Percentiles rank a stretch among this genome's conserved stretches.
Conservation (phyloP, 2,797 vertebrate species). For the Jordanella pulchra region DNA sequence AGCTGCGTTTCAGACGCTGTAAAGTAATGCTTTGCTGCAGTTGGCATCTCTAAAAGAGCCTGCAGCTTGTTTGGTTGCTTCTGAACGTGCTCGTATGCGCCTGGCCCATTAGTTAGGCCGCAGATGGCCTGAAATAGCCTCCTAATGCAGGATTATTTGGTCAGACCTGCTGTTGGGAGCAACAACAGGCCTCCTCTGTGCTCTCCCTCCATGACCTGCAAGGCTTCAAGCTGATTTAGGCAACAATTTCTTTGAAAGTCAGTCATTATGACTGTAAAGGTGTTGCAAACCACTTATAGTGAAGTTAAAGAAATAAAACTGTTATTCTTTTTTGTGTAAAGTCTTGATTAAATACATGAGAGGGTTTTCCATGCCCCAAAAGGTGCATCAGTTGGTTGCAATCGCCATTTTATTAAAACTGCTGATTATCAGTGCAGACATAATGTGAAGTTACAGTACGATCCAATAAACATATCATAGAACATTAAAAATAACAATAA, state of each 20-base stretch:
- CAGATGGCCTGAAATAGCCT: slow-evolving; percentile 74
- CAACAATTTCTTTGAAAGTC: slow-evolving; percentile 23
- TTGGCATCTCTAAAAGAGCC: slow-evolving; percentile 32
- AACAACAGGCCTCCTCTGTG: slow-evolving; percentile 50
- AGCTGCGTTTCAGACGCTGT: slow-evolving; percentile 26
- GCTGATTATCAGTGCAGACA: slow-evolving; percentile 37
- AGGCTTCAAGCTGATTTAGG: slow-evolving; percentile 26
- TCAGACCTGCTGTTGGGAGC: slow-evolving; percentile 59
- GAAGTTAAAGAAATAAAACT: slow-evolving; percentile 32
- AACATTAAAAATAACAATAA: slow-evolving; percentile 60
- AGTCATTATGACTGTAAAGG: slow-evolving; percentile 24
- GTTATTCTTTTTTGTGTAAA: slow-evolving; percentile 51
- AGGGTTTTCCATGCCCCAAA: slow-evolving; percentile 33
- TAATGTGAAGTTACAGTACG: slow-evolving; percentile 46
- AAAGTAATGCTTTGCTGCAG: slow-evolving; percentile 27
- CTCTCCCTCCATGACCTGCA: slow-evolving; percentile 33
- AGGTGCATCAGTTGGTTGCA: slow-evolving; percentile 52
- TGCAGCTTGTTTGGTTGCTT: slow-evolving; percentile 57
- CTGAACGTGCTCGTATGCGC: slow-evolving; percentile 66
- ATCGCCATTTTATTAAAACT: slow-evolving; percentile 58
- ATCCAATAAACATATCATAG: slow-evolving; percentile 44
- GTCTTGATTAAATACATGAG: slow-evolving; percentile 48
- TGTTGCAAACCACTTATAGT: slow-evolving; percentile 25
- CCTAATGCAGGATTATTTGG: slow-evolving; percentile 68
- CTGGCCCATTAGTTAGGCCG: slow-evolving; percentile 68